phyloP scores from a whole-genome alignment of 2,113 vertebrate genomes.

The Gobio gobio region DNA sequence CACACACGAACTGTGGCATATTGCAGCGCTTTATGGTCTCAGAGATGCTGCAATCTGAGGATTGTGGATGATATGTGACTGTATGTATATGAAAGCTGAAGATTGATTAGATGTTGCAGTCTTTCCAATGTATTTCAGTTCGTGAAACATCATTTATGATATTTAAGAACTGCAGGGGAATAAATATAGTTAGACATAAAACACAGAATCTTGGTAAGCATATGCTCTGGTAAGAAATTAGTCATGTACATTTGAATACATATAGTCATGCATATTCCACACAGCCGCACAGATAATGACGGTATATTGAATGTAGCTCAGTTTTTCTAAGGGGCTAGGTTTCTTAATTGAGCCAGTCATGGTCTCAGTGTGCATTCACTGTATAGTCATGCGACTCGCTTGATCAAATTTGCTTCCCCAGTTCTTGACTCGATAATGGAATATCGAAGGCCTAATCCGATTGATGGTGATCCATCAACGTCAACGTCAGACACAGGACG shows the following conservation, averaged over 20 bases:
- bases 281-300: background rate
- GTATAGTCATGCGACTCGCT: background rate
- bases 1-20: background rate
- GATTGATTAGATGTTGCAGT: background rate
- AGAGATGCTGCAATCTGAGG: background rate
- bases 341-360: background rate
- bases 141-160: background rate
- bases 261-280: background rate
- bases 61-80: slow-evolving; percentile 12
- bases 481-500: slow-evolving; percentile 18
- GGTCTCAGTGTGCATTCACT: background rate
- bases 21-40: background rate
- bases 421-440: slow-evolving; percentile 32
- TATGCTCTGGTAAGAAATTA: background rate
- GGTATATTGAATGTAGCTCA: background rate
- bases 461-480: slow-evolving; percentile 27
- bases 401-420: slow-evolving; percentile 32
- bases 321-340: background rate
- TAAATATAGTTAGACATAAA: background rate
- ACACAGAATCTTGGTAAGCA: background rate
- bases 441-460: slow-evolving; percentile 28
- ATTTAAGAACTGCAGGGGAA: background rate
- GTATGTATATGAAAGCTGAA: background rate
- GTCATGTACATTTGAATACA: background rate
- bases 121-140: background rate